Percentiles rank a stretch among this genome's conserved stretches.
phyloP scores from a whole-genome alignment of 2,888 invertebrate genomes.

The Polylopha cassiicola region DNA sequence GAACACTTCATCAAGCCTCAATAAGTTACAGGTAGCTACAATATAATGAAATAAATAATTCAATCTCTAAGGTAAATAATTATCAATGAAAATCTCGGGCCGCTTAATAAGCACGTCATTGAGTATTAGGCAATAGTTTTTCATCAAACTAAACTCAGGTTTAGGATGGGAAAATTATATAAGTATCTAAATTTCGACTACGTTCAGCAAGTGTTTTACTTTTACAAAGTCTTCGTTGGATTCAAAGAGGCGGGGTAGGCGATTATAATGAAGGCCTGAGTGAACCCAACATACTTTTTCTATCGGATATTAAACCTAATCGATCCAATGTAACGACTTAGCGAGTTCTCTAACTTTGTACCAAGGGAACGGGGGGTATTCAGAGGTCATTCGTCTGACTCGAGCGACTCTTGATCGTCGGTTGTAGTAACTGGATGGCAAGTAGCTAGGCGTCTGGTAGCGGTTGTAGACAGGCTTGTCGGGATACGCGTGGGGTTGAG shows the following conservation, averaged over 20 bases:
- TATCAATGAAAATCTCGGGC: conserved; percentile 10
- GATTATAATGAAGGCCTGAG: conserved; percentile 42
- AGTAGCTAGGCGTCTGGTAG: conserved; percentile 59
- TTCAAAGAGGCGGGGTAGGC: conserved; percentile 54
- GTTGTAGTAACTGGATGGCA: conserved; percentile 62
- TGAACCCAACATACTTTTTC: conserved; percentile 67
- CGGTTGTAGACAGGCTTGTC: conserved; percentile 70
- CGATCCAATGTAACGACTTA: conserved; percentile 82
- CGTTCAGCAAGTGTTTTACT: conserved; percentile 10
- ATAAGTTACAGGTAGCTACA: conserved; percentile 27
- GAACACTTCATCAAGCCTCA: conserved; percentile 30
- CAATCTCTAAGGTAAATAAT: conserved; percentile 4
- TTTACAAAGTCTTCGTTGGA: conserved; percentile 57
- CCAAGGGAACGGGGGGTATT: conserved; percentile 86
- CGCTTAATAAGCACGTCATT: conserved; percentile 42
- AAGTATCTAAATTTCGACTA: conserved; percentile 10
- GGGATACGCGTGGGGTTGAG: conserved; percentile 61
- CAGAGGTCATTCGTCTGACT: conserved; percentile 55
- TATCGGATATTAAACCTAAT: conserved; percentile 36
- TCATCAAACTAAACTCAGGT: conserved; percentile 51
- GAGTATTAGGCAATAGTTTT: conserved; percentile 51
- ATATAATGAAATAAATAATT: conserved; percentile 21
- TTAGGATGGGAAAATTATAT: conserved; percentile 51
- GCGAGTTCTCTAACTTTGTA: conserved; percentile 84
- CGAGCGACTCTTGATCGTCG: conserved; percentile 62